These are phyloP conservation scores for Scaptomyza reducta DNA, from an alignment of 2,888 invertebrate species.

Conservation along the genomic window DNA sequence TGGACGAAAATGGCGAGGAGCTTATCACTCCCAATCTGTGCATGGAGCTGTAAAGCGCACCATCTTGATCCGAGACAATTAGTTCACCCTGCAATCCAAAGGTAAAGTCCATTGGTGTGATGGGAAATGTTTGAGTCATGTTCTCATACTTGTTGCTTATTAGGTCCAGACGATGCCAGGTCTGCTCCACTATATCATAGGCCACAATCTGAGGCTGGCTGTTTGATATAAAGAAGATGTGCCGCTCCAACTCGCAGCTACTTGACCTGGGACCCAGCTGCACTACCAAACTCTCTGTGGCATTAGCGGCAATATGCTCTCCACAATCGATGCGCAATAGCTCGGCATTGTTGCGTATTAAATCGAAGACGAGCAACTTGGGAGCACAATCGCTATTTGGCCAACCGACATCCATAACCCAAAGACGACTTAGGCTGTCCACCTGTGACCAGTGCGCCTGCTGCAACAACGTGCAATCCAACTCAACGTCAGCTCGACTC, in stretches of 20 bases:
- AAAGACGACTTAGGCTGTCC: slow-evolving; percentile 79
- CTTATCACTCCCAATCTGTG: slow-evolving; percentile 21
- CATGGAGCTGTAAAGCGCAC: slow-evolving; percentile 64
- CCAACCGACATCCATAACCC: slow-evolving; percentile 81
- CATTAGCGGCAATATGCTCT: slow-evolving; percentile 58
- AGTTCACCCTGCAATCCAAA: slow-evolving; percentile 75
- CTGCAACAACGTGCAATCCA: slow-evolving; percentile 76
- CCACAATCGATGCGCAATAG: slow-evolving; percentile 78
- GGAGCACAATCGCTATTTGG: slow-evolving; percentile 64
- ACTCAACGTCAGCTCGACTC: slow-evolving; percentile 41
- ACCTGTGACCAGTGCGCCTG: slow-evolving; percentile 82
- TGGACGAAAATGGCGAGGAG: not conserved
- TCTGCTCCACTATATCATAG: slow-evolving; percentile 80
- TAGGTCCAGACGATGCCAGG: slow-evolving; percentile 69
- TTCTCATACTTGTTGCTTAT: slow-evolving; percentile 72
- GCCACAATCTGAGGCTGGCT: slow-evolving; percentile 67
- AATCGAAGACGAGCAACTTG: slow-evolving; percentile 80
- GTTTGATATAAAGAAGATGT: slow-evolving; percentile 75
- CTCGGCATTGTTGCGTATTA: slow-evolving; percentile 79
- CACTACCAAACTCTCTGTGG: slow-evolving; percentile 61
- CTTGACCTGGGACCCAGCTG: slow-evolving; percentile 70
- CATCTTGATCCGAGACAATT: slow-evolving; percentile 78
- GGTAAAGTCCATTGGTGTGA: slow-evolving; percentile 75
- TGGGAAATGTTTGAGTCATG: slow-evolving; percentile 70
- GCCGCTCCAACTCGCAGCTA: slow-evolving; percentile 74